These are phyloP conservation scores for Epinephelus moara DNA, from an alignment of 2,113 vertebrate genomes.

Conservation along the genomic window DNA sequence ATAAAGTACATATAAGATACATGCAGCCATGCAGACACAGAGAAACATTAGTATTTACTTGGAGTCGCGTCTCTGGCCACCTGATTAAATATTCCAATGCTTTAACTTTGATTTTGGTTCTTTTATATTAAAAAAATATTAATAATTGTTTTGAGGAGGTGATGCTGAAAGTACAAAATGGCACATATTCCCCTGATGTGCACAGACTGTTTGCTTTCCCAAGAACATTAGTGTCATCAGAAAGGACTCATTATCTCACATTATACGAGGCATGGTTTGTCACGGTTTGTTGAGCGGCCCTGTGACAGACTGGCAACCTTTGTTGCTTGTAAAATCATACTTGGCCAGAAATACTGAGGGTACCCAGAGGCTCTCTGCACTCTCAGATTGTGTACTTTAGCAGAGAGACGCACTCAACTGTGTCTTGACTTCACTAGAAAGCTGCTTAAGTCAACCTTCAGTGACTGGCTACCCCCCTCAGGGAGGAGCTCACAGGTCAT, in stretches of 20 bases:
- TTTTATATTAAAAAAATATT: not conserved
- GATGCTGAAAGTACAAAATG: not conserved
- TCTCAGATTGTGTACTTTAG: not conserved
- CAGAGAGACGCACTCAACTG: not conserved
- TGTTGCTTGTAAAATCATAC: not conserved
- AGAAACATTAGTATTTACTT: not conserved
- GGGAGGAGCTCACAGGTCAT: too few species aligned
- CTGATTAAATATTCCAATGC: too few species aligned
- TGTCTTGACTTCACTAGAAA: not conserved
- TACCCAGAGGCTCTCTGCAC: not conserved
- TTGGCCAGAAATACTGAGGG: not conserved
- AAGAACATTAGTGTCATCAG: not conserved
- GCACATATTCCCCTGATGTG: not conserved
- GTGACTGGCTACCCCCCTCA: not conserved
- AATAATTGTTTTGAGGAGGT: not conserved
- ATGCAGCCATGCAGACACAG: not conserved
- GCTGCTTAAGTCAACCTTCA: not conserved
- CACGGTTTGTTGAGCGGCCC: not conserved
- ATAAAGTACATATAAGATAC: not conserved
- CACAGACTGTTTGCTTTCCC: not conserved
- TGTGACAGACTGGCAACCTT: not conserved
- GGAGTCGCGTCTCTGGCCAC: not conserved
- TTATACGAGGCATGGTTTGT: not conserved
- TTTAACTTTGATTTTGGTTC: not conserved
- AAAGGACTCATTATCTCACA: not conserved